Percentiles rank a stretch among this genome's conserved stretches.
Evolutionary conservation across 2,797 vertebrate genomes (phyloP).

Genomic region (Acanthopagrus latus): DNA sequence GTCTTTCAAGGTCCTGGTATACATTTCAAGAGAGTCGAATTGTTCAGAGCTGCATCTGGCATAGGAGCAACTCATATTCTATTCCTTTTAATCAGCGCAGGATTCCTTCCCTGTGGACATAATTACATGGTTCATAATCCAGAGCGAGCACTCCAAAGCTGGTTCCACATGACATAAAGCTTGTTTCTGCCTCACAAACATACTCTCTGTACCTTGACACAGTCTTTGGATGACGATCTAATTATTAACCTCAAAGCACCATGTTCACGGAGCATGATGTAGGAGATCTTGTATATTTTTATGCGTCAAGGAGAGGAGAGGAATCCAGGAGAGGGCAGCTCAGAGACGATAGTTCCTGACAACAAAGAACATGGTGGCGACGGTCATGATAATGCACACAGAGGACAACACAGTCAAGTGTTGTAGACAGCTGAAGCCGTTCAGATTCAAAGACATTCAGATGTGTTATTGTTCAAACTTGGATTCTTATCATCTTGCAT

Average conservation of each 20-base stretch:
- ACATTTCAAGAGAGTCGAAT: constrained; percentile 31
- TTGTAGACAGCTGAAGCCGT: too few species aligned
- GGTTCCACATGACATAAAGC: constrained; percentile 33
- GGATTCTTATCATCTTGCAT: too few species aligned
- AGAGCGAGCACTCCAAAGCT: constrained; percentile 52
- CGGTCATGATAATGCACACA: too few species aligned
- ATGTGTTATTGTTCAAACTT: too few species aligned
- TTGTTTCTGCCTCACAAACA: constrained; percentile 47
- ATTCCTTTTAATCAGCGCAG: constrained; percentile 76
- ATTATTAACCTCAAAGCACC: constrained; percentile 26
- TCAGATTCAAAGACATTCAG: too few species aligned
- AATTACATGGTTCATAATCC: constrained; percentile 75
- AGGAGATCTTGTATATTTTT: not conserved
- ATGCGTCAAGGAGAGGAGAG: not conserved
- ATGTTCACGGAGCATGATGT: constrained; percentile 1
- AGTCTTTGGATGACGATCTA: constrained; percentile 35
- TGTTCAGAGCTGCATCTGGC: constrained; percentile 42
- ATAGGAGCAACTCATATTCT: constrained; percentile 58
- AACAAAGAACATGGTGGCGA: too few species aligned
- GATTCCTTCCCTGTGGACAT: constrained; percentile 71
- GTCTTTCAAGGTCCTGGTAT: constrained; percentile 10
- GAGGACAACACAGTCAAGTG: too few species aligned
- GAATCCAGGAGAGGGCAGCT: not conserved
- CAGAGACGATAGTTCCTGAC: too few species aligned
- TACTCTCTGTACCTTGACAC: constrained; percentile 18